phyloP scores from a whole-genome alignment of 2,113 vertebrate species.

The Bubalus kerabau region DNA sequence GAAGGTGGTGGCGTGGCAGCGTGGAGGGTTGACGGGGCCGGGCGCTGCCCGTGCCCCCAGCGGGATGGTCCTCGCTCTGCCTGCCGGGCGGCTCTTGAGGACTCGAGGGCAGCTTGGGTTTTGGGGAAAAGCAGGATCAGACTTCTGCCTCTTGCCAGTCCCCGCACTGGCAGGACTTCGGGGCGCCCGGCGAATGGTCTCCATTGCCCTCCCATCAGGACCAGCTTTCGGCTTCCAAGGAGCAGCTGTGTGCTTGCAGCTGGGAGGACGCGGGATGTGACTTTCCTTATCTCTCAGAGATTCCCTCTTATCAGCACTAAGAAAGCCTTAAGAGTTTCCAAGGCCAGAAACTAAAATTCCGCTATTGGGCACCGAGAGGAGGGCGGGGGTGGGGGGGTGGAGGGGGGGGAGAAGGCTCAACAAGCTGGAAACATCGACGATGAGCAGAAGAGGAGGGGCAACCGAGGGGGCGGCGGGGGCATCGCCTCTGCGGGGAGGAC shows the following conservation, averaged over 20 bases:
- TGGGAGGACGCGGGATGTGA: background rate
- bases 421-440: background rate
- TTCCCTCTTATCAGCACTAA: background rate
- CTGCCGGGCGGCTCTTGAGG: rapidly evolving
- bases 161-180: background rate
- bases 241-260: background rate
- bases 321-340: background rate
- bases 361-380: background rate
- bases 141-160: background rate
- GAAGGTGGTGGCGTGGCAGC: background rate
- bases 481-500: background rate
- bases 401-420: background rate
- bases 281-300: background rate
- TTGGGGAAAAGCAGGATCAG: background rate
- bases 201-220: background rate
- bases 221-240: background rate
- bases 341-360: slow-evolving; percentile 3
- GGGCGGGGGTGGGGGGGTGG: too few species aligned
- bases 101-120: background rate
- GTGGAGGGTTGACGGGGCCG: too few species aligned
- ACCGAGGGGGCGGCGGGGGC: rapidly evolving
- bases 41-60: too few species aligned
- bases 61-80: background rate
- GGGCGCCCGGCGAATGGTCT: background rate
- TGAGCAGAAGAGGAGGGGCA: background rate